Base-by-base conservation (phyloP, 2,888 invertebrate genomes). In the Pyrrhia umbra region DNA sequence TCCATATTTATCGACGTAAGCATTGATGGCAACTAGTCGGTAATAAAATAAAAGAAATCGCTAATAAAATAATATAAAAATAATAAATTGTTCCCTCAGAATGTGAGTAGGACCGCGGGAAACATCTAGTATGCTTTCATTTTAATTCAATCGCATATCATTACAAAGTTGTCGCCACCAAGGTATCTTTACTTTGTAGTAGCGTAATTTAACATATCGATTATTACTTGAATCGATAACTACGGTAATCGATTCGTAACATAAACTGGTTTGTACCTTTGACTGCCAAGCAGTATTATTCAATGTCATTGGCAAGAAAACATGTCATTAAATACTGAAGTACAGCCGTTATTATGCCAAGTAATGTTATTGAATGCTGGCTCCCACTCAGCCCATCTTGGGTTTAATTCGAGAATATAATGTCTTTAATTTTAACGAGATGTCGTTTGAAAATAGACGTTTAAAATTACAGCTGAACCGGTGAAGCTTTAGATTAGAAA, bases 241-340 rank as follows among this genome's bases (percentile, higher is more conserved):
- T 59, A 50, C 46, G 18, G 61, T 76, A 61, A 79, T 75, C 60
- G 52, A 50, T 55, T 23, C 50, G 47, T 58, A 57, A 15, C 50
- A 42, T 54, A 23, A 76, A 76, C 80, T 40, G 47, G 80, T 79
- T 75, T 62, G 50, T 47, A 23, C 45, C 46, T 61, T 55, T 61
- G 37, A 39, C 25, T 57, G 43, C 56, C 51, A 23, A 56, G 57
- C 47, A 60, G 54, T 51, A 67, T 67, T 54, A 66, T 75, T 79
- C 79, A 80, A 71, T 79, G 79, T 80, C 79, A 80, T 66, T 80
- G 80, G 63, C 75, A 77, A 64, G 54, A 54, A 56, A 66, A 62
- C 64, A 63, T 68, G 37, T 49, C 62, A 77, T 79, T 71, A 75
- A 43, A 21, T 63, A 49, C 49, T 60, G 59, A 68, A 64, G 51